Percentiles rank a stretch among this genome's conserved stretches.
These are phyloP conservation scores for Sciurus carolinensis DNA, from an alignment of 2,797 vertebrate species.

Conservation along the genomic window DNA sequence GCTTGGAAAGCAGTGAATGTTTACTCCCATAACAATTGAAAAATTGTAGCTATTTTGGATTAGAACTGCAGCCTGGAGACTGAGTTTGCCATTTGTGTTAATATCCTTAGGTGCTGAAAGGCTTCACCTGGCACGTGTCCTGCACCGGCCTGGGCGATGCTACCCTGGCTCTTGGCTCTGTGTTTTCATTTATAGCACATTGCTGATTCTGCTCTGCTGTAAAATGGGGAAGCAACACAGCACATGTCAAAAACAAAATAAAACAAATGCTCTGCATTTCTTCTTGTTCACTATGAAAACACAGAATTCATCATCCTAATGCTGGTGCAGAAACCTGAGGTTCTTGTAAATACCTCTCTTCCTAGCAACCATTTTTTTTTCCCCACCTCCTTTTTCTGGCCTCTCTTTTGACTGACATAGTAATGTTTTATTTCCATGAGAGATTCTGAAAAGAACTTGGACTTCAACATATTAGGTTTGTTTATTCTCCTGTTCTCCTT, in stretches of 20 bases:
- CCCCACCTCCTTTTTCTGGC: background rate
- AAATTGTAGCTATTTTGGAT: conserved; percentile 53
- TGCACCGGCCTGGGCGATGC: conserved; percentile 43
- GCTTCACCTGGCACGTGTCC: conserved; percentile 78
- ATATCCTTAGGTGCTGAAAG: conserved; percentile 65
- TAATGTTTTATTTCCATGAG: background rate
- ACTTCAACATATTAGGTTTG: conserved; percentile 21
- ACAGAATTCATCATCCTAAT: conserved; percentile 26
- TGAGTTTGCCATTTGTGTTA: conserved; percentile 66
- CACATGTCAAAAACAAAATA: conserved; percentile 40
- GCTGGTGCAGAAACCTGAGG: background rate
- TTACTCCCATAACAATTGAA: conserved; percentile 68
- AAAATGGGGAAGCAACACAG: background rate
- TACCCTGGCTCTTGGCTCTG: conserved; percentile 64
- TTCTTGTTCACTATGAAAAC: background rate
- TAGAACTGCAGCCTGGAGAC: background rate
- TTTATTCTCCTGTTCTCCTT: conserved; percentile 18
- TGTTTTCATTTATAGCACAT: background rate
- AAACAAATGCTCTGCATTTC: conserved; percentile 62
- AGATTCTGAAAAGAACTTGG: background rate
- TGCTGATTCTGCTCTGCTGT: conserved; percentile 59
- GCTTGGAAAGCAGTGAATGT: conserved; percentile 74
- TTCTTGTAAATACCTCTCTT: background rate
- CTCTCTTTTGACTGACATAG: conserved; percentile 5
- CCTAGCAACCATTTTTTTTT: background rate